These are phyloP conservation scores for Caenorhabditis doughertyi DNA, from an alignment of 2,888 invertebrate species.

Conservation along the genomic window DNA sequence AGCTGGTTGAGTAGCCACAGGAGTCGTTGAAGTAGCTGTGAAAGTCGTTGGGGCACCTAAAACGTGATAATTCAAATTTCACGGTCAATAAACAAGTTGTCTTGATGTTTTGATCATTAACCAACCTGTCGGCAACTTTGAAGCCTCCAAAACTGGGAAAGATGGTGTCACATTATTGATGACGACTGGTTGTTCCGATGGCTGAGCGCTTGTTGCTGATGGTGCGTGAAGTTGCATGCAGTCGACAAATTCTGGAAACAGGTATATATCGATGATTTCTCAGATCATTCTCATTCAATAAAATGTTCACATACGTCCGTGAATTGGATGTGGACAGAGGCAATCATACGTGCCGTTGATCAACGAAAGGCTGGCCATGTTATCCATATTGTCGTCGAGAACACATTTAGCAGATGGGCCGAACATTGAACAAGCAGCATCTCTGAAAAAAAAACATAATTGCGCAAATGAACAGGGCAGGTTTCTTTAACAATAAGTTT, in stretches of 20 bases:
- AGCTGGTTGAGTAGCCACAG: conserved; percentile 37
- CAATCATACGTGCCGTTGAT: conserved; percentile 74
- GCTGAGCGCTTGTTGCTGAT: conserved; percentile 53
- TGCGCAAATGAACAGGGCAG: too few relatives aligned
- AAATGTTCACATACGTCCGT: conserved; percentile 69
- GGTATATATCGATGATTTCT: background rate
- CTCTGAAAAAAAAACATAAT: conserved; percentile 74
- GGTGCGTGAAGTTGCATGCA: conserved; percentile 72
- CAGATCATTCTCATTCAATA: background rate
- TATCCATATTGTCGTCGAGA: conserved; percentile 72
- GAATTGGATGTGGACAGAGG: conserved; percentile 71
- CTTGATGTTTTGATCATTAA: too few relatives aligned
- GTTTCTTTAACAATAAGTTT: too few relatives aligned
- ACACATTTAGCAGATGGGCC: conserved; percentile 76
- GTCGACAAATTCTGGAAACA: conserved; percentile 70
- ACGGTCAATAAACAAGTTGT: too few relatives aligned
- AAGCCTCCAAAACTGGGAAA: conserved; percentile 64
- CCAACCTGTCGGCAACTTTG: conserved; percentile 49
- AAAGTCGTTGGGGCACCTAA: conserved; percentile 26
- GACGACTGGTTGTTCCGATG: conserved; percentile 38
- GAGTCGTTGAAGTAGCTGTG: conserved; percentile 16
- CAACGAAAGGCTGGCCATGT: conserved; percentile 57
- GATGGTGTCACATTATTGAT: conserved; percentile 53
- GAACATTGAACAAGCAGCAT: conserved; percentile 76
- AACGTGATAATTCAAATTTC: background rate